These are phyloP conservation scores for Antedon mediterranea DNA, from an alignment of 53 echinoderm and acorn worm genomes.

Conservation along the genomic window DNA sequence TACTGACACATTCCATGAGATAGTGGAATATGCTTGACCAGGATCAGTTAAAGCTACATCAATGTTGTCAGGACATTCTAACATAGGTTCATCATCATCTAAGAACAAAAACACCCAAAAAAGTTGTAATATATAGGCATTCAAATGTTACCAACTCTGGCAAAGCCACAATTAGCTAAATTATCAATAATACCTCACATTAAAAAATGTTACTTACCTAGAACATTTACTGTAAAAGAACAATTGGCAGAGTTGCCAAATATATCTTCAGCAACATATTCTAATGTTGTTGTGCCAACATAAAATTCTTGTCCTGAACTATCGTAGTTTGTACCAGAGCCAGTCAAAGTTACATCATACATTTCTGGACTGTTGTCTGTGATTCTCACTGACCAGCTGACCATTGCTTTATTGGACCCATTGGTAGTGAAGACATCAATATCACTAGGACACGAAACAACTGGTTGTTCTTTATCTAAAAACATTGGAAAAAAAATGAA, in stretches of 20 bases:
- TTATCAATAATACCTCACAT: too few species aligned
- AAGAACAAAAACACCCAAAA: too few species aligned
- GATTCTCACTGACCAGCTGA: not conserved
- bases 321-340: not conserved
- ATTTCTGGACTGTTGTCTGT: not conserved
- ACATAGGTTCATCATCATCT: conserved; percentile 4
- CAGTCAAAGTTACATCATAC: not conserved
- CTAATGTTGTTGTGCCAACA: not conserved
- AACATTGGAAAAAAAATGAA: not conserved
- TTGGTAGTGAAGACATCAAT: conserved; percentile 1
- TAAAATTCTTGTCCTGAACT: not conserved
- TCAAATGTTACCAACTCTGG: too few species aligned
- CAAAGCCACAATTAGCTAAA: too few species aligned
- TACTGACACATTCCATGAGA: conserved; percentile 8
- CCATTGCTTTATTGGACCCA: not conserved
- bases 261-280: not conserved
- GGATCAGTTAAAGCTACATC: not conserved
- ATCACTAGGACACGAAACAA: conserved; percentile 11
- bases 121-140: too few species aligned
- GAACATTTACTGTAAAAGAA: not conserved
- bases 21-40: not conserved
- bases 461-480: conserved; percentile 12
- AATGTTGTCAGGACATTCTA: conserved; percentile 9
- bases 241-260: not conserved
- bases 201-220: not conserved